Percentiles rank a stretch among this genome's conserved stretches.
Conservation (phyloP, 2,888 invertebrate species). For the Autographa gamma region DNA sequence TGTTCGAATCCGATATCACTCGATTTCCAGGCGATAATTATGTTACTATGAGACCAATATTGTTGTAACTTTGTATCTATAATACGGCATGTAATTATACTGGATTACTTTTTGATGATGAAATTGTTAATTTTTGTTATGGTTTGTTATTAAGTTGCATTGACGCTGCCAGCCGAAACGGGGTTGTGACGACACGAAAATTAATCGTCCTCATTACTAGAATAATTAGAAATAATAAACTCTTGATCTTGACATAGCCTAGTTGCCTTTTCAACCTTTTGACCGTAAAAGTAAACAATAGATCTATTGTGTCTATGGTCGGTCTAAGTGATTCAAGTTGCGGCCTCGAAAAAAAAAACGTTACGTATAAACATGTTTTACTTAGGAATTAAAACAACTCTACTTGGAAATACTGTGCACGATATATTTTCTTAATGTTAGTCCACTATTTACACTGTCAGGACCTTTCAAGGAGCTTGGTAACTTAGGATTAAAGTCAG, state of each 20-base stretch:
- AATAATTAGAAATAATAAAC: not conserved
- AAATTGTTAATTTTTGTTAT: constrained; percentile 23
- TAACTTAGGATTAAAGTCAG: too few relatives aligned
- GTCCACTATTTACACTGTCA: too few relatives aligned
- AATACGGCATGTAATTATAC: constrained; percentile 43
- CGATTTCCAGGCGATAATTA: constrained; percentile 42
- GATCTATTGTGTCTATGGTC: not conserved
- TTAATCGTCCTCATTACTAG: constrained; percentile 9
- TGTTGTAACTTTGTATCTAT: constrained; percentile 27
- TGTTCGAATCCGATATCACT: constrained; percentile 36
- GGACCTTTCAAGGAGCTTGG: too few relatives aligned
- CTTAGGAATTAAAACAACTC: too few relatives aligned
- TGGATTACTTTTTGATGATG: constrained; percentile 35
- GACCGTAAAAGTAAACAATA: not conserved
- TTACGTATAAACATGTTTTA: too few relatives aligned
- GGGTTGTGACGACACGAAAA: constrained; percentile 18
- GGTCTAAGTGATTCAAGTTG: not conserved
- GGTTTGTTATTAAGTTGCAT: constrained; percentile 7
- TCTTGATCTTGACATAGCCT: not conserved
- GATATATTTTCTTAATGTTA: too few relatives aligned
- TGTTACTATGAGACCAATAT: constrained; percentile 24
- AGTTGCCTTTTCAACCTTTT: not conserved
- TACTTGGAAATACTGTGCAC: too few relatives aligned
- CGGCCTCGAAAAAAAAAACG: not conserved
- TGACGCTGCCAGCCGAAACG: constrained; percentile 10